These are phyloP conservation scores for Cheilosia scutellata DNA, from an alignment of 2,888 invertebrate species.

Conservation along the genomic window DNA sequence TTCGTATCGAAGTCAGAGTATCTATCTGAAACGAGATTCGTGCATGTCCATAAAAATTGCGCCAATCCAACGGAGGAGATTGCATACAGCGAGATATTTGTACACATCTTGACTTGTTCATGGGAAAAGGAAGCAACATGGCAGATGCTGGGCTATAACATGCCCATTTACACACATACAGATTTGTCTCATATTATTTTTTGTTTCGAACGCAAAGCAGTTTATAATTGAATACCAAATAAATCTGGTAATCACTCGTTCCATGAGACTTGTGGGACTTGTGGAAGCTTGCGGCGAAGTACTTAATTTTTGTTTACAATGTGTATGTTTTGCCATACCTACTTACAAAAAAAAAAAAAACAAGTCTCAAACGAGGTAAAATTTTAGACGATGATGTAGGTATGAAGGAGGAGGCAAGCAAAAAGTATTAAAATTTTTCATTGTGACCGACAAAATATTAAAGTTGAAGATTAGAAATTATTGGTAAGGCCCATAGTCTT, in stretches of 20 bases:
- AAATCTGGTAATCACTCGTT: conserved; percentile 47
- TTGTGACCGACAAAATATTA: too few species aligned
- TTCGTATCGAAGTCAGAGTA: conserved; percentile 20
- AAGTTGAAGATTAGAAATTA: too few species aligned
- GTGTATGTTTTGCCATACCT: too few species aligned
- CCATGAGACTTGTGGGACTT: background rate
- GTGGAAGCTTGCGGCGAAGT: conserved; percentile 37
- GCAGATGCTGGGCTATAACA: conserved; percentile 45
- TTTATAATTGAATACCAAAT: conserved; percentile 45
- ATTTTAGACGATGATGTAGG: too few species aligned
- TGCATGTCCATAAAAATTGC: conserved; percentile 37
- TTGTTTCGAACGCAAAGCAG: conserved; percentile 7
- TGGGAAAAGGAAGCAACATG: conserved; percentile 46
- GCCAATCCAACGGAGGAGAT: conserved; percentile 43
- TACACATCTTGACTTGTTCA: conserved; percentile 3
- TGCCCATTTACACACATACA: background rate
- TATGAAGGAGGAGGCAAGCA: too few species aligned
- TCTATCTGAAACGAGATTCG: conserved; percentile 38
- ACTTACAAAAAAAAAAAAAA: too few species aligned
- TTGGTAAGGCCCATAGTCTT: too few species aligned
- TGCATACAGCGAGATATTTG: conserved; percentile 3
- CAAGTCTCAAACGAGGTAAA: too few species aligned
- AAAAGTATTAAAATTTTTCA: too few species aligned
- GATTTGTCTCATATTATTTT: background rate
- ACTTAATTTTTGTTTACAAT: background rate